A percentile compares a stretch with the other conserved stretches of the same genome.
These are phyloP conservation scores for Theodoxus fluviatilis DNA, from an alignment of 2,888 invertebrate genomes.

Conservation along the genomic window DNA sequence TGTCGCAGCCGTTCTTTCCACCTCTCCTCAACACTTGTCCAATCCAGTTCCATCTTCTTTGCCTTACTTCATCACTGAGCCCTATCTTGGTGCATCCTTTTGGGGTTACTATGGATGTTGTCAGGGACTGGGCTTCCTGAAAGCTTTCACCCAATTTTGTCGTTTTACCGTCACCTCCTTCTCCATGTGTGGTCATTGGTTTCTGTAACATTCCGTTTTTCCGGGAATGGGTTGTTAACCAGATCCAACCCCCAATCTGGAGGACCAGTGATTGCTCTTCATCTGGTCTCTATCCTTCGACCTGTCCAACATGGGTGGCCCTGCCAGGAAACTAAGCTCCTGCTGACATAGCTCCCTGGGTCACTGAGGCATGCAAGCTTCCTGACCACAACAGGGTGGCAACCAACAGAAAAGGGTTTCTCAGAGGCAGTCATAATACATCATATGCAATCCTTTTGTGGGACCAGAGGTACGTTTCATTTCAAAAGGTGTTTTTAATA, in stretches of 20 bases:
- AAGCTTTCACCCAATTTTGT: background rate
- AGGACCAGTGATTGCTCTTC: background rate
- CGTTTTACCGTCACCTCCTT: background rate
- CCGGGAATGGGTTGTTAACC: background rate
- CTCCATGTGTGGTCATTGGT: background rate
- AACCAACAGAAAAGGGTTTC: too few relatives aligned
- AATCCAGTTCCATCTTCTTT: background rate
- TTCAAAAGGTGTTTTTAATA: too few relatives aligned
- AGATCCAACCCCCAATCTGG: background rate
- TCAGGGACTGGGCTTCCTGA: background rate
- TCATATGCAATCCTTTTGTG: too few relatives aligned
- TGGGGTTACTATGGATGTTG: too few relatives aligned
- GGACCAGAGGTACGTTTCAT: too few relatives aligned
- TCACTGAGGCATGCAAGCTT: background rate
- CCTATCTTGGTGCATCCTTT: too few relatives aligned
- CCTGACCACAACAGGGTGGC: too few relatives aligned
- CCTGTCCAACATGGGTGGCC: background rate
- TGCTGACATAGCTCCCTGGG: background rate
- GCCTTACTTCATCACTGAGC: background rate
- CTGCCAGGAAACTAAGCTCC: background rate
- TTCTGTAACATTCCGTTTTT: background rate
- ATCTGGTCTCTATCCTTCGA: background rate
- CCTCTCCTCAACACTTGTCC: background rate
- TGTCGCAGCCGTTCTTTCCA: background rate
- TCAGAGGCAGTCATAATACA: too few relatives aligned